Evolutionary conservation across 2,113 vertebrate species (phyloP).

Genomic region (Arizona elegans): DNA sequence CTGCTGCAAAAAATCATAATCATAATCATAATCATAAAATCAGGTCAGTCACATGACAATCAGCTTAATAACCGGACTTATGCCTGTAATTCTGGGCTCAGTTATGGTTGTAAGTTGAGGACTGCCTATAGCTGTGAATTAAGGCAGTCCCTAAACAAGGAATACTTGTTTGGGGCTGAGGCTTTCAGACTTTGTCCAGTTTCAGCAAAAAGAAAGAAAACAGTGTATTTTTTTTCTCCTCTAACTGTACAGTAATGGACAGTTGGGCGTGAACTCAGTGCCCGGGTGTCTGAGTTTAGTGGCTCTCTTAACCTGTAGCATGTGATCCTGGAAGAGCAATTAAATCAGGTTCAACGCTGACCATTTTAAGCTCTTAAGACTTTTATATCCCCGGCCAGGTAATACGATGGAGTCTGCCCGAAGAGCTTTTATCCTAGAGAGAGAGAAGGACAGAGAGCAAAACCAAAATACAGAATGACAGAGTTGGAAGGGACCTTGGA

Average conservation of each 20-base stretch:
- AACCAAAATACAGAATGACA: neutral
- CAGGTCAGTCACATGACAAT: no score
- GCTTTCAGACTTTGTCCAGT: neutral
- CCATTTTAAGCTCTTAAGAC: neutral
- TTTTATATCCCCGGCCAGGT: neutral
- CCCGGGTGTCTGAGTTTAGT: slow-evolving; percentile 1
- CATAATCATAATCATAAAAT: no score
- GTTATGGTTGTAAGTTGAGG: neutral
- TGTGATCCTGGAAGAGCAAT: accelerated
- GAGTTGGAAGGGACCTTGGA: neutral
- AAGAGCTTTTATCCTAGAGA: neutral
- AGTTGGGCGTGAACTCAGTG: neutral
- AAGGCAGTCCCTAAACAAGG: neutral
- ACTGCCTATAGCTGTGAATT: no score
- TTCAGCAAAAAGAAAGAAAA: neutral
- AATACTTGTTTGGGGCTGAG: neutral
- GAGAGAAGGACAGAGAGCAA: neutral
- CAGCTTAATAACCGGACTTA: neutral
- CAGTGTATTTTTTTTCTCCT: neutral
- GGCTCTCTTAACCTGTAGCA: neutral
- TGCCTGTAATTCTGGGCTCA: neutral
- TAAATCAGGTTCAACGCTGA: accelerated
- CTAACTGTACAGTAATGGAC: neutral
- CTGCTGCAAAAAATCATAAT: no score
- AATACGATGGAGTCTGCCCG: neutral